phyloP scores from a whole-genome alignment of 2,113 vertebrate genomes.

The Oxyruncus cristatus region DNA sequence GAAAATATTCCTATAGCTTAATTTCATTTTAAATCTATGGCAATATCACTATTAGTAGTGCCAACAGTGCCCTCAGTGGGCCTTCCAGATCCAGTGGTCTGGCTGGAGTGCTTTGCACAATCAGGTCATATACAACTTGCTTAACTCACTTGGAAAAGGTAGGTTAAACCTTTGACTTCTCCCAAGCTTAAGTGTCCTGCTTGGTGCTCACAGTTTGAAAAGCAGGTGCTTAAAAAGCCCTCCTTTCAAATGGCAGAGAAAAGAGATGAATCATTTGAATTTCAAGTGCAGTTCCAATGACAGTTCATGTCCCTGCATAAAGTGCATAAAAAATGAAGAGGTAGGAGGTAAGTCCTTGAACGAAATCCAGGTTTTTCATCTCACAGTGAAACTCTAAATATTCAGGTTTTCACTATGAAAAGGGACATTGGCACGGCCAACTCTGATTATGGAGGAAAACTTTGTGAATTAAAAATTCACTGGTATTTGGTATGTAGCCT shows the following conservation, averaged over 20 bases:
- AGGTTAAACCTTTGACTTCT: neutral
- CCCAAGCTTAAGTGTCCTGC: neutral
- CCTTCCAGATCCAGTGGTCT: neutral
- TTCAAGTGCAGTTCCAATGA: neutral
- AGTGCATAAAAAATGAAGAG: constrained; percentile 14
- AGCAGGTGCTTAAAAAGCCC: neutral
- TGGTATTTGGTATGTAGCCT: neutral
- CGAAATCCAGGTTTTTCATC: neutral
- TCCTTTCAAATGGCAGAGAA: neutral
- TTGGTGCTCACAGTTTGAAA: neutral
- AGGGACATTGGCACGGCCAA: neutral
- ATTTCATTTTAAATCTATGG: neutral
- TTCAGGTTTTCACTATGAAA: neutral
- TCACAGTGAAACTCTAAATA: neutral
- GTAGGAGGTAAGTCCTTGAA: neutral
- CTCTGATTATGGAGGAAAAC: neutral
- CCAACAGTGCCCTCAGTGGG: neutral
- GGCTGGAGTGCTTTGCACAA: neutral
- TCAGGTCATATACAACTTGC: neutral
- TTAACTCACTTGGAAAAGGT: neutral
- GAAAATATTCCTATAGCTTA: neutral
- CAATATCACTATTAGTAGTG: neutral
- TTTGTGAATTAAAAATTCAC: neutral
- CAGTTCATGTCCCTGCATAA: neutral
- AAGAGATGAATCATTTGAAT: neutral